phyloP scores from a whole-genome alignment of 2,888 invertebrate species.

The Tridacna gigas region DNA sequence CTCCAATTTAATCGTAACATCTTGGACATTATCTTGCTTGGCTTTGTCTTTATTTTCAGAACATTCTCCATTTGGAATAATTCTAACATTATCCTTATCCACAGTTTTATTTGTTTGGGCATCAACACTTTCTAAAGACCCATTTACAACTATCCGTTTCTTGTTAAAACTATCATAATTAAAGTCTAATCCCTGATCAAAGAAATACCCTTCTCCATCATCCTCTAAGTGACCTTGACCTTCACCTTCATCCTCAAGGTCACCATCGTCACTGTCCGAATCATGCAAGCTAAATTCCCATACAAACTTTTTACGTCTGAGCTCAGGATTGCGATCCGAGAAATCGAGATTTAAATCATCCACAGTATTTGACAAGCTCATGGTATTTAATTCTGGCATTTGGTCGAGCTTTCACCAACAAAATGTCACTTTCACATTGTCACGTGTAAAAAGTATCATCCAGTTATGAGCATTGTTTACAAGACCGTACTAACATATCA shows the following conservation, averaged over 20 bases:
- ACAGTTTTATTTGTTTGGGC: neutral
- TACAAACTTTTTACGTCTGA: slow-evolving; percentile 22
- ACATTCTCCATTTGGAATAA: slow-evolving; percentile 30
- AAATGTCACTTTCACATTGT: slow-evolving; percentile 1
- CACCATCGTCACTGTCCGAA: slow-evolving; percentile 18
- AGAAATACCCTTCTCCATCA: slow-evolving; percentile 62
- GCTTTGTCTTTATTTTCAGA: neutral
- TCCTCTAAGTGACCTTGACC: slow-evolving; percentile 27
- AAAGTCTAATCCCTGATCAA: slow-evolving; percentile 62
- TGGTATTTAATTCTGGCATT: slow-evolving; percentile 36
- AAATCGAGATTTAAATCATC: slow-evolving; percentile 68
- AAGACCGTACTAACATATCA: no score
- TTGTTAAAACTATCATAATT: slow-evolving; percentile 29
- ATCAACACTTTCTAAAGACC: neutral
- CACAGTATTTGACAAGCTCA: slow-evolving; percentile 32
- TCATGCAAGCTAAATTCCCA: slow-evolving; percentile 49
- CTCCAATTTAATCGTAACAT: neutral
- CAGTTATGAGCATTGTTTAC: no score
- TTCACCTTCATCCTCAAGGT: slow-evolving; percentile 33
- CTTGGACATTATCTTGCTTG: neutral
- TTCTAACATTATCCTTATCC: neutral
- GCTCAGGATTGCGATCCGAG: slow-evolving; percentile 61
- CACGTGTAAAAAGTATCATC: no score
- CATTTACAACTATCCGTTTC: slow-evolving; percentile 17
- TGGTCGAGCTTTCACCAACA: slow-evolving; percentile 7